These are phyloP conservation scores for Drosophila kepulauana DNA, from an alignment of 1,140 invertebrate species.

Conservation along the genomic window DNA sequence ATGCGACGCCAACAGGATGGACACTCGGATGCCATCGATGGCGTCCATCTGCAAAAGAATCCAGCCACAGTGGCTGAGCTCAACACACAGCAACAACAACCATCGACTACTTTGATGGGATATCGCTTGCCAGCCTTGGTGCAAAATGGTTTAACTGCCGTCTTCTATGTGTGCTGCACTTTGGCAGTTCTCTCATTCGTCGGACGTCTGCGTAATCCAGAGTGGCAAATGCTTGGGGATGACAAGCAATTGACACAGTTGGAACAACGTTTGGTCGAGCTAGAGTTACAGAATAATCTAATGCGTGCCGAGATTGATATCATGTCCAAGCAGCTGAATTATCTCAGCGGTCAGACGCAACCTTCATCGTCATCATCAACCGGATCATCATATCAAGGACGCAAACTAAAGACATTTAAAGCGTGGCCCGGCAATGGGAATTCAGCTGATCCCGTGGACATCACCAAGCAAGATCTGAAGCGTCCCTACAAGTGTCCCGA, in stretches of 20 bases:
- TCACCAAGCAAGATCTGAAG: conserved; percentile 66
- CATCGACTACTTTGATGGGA: background rate
- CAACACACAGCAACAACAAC: background rate
- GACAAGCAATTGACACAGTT: conserved; percentile 46
- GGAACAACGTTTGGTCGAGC: conserved; percentile 67
- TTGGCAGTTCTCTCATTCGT: conserved; percentile 69
- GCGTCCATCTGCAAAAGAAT: background rate
- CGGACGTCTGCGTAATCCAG: conserved; percentile 67
- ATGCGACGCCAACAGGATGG: background rate
- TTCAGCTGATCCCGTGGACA: conserved; percentile 52
- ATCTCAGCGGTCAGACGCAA: conserved; percentile 45
- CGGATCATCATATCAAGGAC: background rate
- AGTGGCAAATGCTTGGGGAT: conserved; percentile 52
- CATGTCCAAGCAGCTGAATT: conserved; percentile 74
- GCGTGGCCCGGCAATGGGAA: conserved; percentile 71
- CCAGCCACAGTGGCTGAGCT: background rate
- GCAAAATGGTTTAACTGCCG: conserved; percentile 58
- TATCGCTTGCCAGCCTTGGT: conserved; percentile 42
- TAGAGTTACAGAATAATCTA: conserved; percentile 78
- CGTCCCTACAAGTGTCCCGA: conserved; percentile 62
- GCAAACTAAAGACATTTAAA: conserved; percentile 60
- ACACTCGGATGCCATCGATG: background rate
- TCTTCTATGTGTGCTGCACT: conserved; percentile 68
- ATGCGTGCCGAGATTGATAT: conserved; percentile 80
- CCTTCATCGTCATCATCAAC: background rate